phyloP scores from a whole-genome alignment of 1,140 invertebrate genomes.

The Drosophila subobscura region DNA sequence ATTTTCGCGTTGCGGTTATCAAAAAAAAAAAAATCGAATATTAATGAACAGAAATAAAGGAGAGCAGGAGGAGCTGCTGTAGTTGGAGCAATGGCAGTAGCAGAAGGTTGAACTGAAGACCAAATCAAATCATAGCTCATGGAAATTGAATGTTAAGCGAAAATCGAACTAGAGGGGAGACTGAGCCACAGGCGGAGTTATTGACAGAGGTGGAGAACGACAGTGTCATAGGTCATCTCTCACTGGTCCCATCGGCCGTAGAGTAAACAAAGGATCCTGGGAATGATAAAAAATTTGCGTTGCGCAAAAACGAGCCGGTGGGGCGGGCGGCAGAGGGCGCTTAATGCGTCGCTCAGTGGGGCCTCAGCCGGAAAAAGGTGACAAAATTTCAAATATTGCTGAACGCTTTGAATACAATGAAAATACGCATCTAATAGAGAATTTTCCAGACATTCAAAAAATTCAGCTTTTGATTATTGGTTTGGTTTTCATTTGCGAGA shows the following conservation, averaged over 20 bases:
- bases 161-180: conserved; percentile 4
- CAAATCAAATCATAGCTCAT: conserved; percentile 53
- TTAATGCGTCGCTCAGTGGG: no score
- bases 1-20: conserved; percentile 68
- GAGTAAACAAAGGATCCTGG: conserved; percentile 74
- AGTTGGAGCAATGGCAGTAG: not conserved
- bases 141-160: conserved; percentile 68
- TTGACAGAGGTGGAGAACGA: conserved; percentile 6
- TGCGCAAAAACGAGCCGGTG: conserved; percentile 39
- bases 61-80: conserved; percentile 5
- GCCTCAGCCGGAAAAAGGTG: no score
- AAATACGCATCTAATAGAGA: no score
- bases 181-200: conserved; percentile 1
- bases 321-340: conserved; percentile 12
- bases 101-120: not conserved
- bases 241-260: conserved; percentile 54
- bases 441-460: no score
- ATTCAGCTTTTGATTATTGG: no score
- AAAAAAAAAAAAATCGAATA: conserved; percentile 24
- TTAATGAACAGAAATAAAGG: conserved; percentile 3
- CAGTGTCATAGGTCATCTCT: conserved; percentile 33
- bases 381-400: no score
- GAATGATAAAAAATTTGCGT: conserved; percentile 76
- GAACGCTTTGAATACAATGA: no score
- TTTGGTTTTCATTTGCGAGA: no score